These are phyloP conservation scores for Dasyprocta punctata DNA, from an alignment of 2,113 vertebrate genomes.

Conservation along the genomic window DNA sequence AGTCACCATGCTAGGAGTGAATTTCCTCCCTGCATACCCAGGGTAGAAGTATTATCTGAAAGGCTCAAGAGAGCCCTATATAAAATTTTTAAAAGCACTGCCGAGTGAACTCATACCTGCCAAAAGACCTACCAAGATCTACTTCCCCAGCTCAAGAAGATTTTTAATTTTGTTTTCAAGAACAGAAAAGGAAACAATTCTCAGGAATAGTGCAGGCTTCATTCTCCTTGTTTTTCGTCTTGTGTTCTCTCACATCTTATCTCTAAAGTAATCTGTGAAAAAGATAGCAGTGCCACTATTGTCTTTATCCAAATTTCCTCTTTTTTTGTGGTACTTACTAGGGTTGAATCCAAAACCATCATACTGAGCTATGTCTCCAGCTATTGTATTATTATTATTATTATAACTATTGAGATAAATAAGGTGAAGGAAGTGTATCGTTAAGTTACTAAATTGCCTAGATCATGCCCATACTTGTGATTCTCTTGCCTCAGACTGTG, in stretches of 20 bases:
- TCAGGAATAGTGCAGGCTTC: neutral
- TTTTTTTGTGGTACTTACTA: neutral
- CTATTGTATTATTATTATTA: neutral
- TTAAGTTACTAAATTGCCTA: neutral
- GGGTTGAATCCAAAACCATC: neutral
- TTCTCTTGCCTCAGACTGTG: neutral
- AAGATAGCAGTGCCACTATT: neutral
- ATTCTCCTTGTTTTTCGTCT: neutral
- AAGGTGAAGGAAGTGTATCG: neutral
- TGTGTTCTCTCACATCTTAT: neutral
- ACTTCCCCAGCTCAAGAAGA: neutral
- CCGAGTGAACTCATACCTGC: neutral
- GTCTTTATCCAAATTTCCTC: neutral
- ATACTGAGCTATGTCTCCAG: neutral
- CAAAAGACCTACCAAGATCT: neutral
- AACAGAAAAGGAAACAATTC: neutral
- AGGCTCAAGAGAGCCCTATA: neutral
- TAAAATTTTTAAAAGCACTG: neutral
- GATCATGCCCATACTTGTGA: neutral
- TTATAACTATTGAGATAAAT: neutral
- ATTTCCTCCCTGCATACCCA: neutral
- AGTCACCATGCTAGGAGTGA: neutral
- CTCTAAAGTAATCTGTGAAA: neutral
- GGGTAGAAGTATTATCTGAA: neutral
- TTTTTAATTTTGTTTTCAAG: neutral